phyloP scores from a whole-genome alignment of 2,797 vertebrate species.

The Anas bernieri region DNA sequence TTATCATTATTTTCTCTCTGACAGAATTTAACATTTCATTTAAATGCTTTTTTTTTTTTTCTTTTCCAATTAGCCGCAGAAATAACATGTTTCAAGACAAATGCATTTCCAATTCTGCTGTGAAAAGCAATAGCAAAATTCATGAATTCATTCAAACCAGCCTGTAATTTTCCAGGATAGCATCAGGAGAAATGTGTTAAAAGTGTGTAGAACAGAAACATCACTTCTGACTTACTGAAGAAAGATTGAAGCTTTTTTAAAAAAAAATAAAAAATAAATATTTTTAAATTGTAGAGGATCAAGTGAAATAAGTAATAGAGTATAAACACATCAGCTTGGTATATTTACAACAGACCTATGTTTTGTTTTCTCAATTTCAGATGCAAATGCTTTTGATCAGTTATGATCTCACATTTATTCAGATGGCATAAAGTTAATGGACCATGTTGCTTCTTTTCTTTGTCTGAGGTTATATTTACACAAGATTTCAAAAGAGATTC shows the following conservation, averaged over 20 bases:
- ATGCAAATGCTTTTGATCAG: neutral
- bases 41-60: conserved; percentile 31
- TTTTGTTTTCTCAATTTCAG: neutral
- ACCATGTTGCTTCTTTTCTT: neutral
- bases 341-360: neutral
- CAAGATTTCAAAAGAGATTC: neutral
- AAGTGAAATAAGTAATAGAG: neutral
- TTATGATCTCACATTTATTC: neutral
- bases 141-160: neutral
- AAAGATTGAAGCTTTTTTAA: neutral
- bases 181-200: neutral
- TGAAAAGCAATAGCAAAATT: conserved; percentile 15
- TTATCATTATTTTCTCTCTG: conserved; percentile 35
- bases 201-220: neutral
- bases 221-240: neutral
- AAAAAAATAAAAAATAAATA: too few relatives aligned
- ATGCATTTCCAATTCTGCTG: conserved; percentile 20
- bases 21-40: conserved; percentile 58
- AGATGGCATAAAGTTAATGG: neutral
- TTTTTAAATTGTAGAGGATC: neutral
- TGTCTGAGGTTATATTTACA: neutral
- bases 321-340: neutral
- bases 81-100: conserved; percentile 47
- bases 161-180: conserved; percentile 1
- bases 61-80: conserved; percentile 29